Evolutionary conservation across 2,888 invertebrate species (phyloP).

Genomic region (Oscheius sp.): DNA sequence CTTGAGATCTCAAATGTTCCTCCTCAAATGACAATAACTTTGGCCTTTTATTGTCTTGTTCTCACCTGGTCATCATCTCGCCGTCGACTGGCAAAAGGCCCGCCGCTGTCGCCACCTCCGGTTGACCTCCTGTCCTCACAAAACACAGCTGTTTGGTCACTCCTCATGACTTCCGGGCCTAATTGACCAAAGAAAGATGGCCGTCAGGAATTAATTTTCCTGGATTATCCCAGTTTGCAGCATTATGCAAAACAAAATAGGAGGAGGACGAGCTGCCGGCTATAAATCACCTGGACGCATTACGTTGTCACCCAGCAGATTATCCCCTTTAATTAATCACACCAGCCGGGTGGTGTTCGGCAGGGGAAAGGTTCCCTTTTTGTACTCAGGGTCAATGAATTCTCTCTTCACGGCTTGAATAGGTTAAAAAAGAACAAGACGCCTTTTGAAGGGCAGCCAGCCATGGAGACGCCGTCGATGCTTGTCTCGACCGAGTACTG

Average conservation of each 20-base stretch:
- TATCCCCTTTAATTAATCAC: constrained; percentile 38
- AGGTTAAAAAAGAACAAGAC: too few species aligned
- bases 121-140: constrained; percentile 20
- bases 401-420: too few species aligned
- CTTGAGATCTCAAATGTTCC: too few species aligned
- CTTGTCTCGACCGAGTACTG: too few species aligned
- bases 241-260: constrained; percentile 32
- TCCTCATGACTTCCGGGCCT: not conserved
- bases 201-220: constrained; percentile 3
- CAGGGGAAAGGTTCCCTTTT: not conserved
- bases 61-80: constrained; percentile 6
- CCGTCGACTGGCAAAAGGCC: not conserved
- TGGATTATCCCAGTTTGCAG: not conserved
- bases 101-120: constrained; percentile 9
- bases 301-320: constrained; percentile 28
- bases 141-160: constrained; percentile 22
- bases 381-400: too few species aligned
- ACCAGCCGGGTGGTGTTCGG: not conserved
- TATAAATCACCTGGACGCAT: constrained; percentile 30
- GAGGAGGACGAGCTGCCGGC: constrained; percentile 8
- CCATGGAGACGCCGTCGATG: too few species aligned
- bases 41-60: constrained; percentile 2
- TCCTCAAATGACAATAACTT: constrained; percentile 1
- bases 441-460: too few species aligned
- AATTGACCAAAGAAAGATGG: not conserved